Percentiles rank a stretch among this genome's conserved stretches.
phyloP scores from a whole-genome alignment of 2,113 vertebrate species.

The Vulpes lagopus region DNA sequence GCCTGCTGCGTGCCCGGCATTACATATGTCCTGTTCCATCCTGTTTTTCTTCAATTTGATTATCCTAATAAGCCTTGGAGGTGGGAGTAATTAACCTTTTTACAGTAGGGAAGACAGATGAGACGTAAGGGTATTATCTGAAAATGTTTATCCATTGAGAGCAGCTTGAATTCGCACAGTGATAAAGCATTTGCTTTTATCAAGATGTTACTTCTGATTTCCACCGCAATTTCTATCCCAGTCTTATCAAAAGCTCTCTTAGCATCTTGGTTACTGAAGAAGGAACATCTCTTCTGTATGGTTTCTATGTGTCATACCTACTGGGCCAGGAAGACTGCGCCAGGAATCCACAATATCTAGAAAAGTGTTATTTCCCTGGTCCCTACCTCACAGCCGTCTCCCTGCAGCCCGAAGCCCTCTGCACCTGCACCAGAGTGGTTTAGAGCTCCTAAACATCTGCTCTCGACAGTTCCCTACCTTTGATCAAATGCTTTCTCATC shows the following conservation, averaged over 20 bases:
- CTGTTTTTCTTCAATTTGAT: conserved; percentile 13
- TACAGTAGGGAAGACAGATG: conserved; percentile 1
- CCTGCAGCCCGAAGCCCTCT: neutral
- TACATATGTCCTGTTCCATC: conserved; percentile 19
- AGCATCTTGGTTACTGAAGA: neutral
- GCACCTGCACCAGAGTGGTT: neutral
- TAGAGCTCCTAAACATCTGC: neutral
- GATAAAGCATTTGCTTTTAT: conserved; percentile 31
- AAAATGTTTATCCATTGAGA: neutral
- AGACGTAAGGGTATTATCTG: conserved; percentile 44
- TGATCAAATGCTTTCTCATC: conserved; percentile 37
- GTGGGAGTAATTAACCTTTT: conserved; percentile 34
- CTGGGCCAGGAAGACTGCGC: neutral
- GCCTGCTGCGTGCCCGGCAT: neutral
- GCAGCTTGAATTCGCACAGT: neutral
- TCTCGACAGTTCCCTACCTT: neutral
- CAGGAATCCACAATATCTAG: neutral
- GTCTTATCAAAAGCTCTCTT: neutral
- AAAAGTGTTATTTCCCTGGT: neutral
- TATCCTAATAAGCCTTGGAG: conserved; percentile 32
- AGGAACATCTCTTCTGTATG: neutral
- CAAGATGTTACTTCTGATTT: neutral
- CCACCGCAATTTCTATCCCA: neutral
- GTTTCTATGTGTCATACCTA: neutral
- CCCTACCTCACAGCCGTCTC: neutral